Conservation (phyloP, 2,113 vertebrate genomes). For the Ophthalmolycus amberensis region DNA sequence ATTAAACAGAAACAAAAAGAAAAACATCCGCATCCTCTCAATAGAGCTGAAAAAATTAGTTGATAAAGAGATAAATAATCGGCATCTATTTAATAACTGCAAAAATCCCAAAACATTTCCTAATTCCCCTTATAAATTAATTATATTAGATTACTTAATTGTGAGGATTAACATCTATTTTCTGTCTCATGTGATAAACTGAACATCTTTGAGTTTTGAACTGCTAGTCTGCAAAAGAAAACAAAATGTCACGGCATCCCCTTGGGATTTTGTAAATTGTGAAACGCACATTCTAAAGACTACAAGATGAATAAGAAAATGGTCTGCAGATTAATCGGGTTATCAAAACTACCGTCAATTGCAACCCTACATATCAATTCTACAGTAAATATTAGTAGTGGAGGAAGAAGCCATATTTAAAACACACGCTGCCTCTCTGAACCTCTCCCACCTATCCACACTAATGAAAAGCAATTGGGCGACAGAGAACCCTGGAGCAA, state of each 20-base stretch:
- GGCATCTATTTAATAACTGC: background rate
- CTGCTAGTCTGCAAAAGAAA: background rate
- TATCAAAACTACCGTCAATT: background rate
- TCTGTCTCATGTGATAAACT: background rate
- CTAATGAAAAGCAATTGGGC: conserved; percentile 71
- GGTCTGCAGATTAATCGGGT: conserved; percentile 31
- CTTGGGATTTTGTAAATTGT: background rate
- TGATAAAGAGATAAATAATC: conserved; percentile 4
- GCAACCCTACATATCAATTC: conserved; percentile 2
- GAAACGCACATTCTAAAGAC: conserved; percentile 2
- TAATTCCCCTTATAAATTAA: background rate
- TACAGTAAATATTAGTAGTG: background rate
- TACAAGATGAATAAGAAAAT: background rate
- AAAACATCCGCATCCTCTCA: background rate
- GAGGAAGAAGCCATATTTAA: conserved; percentile 6
- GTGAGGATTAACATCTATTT: background rate
- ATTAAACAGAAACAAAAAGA: conserved; percentile 2
- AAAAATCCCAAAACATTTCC: background rate
- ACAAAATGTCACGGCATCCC: background rate
- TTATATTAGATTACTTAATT: background rate
- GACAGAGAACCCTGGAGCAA: conserved; percentile 55
- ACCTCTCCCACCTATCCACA: conserved; percentile 47
- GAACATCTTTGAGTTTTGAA: background rate
- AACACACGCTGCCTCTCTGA: conserved; percentile 15
- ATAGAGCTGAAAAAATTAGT: background rate